Evolutionary conservation across 35 echinoderm and acorn worm species (phyloP), one percentile per base, ranked within the genome.

Genomic region (Diadema setosum): DNA sequence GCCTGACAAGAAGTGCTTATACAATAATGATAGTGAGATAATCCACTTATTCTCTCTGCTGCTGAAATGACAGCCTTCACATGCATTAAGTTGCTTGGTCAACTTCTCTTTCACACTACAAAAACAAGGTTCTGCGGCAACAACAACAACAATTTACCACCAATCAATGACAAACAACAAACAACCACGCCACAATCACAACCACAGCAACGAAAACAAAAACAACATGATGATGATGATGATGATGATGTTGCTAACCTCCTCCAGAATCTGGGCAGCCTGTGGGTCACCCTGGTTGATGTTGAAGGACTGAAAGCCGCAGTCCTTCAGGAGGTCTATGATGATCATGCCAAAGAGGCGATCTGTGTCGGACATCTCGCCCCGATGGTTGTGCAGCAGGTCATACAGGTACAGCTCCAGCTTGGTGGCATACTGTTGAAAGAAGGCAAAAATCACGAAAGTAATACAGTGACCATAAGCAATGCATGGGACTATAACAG

Each of bases 381-480:
- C 31, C 7, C 41, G 35, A 34, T 99, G 85, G 34, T 99, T 94
- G 16, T 78, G 80, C 39, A 94, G 63, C 30, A 99, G 86, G 59
- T 99, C 96, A 58, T 91, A 94, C 20, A 99, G 83, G 61, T 84
- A 98, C 9, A 99, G 65, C 45, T 93, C 95, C 75, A 97, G 89
- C 45, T 93, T 97, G 64, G 83, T 83, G 35, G 85, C 83, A 88
- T 95, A 90, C 50, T 94, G 83, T 73, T 85, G 61, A 83, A 87
- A 55, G 25, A 65, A 33, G 3, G 26, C 15, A 61, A 48, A 84
- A 60, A 64, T 34, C 4, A 84, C 18, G 5, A 41, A 40, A 3
- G n/a, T n/a, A n/a, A n/a, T n/a, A n/a, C n/a, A n/a, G n/a, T n/a
- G n/a, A n/a, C n/a, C n/a, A n/a, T n/a, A n/a, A n/a, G n/a, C n/a